Evolutionary conservation across 2,888 invertebrate species (phyloP), one percentile per base, ranked within the genome.

Genomic region (Mycalesis mineus): DNA sequence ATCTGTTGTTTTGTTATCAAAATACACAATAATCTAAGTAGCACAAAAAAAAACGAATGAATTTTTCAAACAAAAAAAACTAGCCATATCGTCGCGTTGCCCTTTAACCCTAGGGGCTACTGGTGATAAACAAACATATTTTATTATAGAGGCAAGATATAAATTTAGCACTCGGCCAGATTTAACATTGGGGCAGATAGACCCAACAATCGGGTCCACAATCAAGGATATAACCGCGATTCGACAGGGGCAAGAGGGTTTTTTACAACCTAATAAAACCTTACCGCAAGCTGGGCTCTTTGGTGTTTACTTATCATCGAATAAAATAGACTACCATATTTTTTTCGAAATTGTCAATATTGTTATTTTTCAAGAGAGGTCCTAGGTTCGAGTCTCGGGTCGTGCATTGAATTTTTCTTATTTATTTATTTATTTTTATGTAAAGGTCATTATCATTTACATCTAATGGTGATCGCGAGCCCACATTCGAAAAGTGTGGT

Each of bases 191-290:
- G 55, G 31, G 40, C 52, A 53, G 29, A 58, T 50, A 61, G 11
- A 42, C 39, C 45, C 37, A 44, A 60, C 50, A 37, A 40, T 61
- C 22, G 48, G 48, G 14, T 13, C 49, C 37, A 52, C 55, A 61
- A 55, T 50, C 50, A 54, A 42, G 13, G n/a, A 50, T 44, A 54
- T 58, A 54, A 54, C 54, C 40, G 13, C 49, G 36, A 50, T 54
- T 60, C 33, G 44, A 55, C 31, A 39, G 31, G 37, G 40, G 40
- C 40, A 41, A 47, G 48, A 40, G 36, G 53, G 57, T 40, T 52
- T 58, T 56, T 53, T 58, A 55, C 39, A 22, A 52, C 55, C n/a
- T 22, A 36, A 57, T 60, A 57, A 57, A 54, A 54, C 42, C 44
- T 13, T 13, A 57, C 50, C 36, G 40, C 22, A 33, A 14, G 8